Percentiles rank a stretch among this genome's conserved stretches.
phyloP scores from a whole-genome alignment of 1,140 invertebrate species.

The Trichonephila inaurata region DNA sequence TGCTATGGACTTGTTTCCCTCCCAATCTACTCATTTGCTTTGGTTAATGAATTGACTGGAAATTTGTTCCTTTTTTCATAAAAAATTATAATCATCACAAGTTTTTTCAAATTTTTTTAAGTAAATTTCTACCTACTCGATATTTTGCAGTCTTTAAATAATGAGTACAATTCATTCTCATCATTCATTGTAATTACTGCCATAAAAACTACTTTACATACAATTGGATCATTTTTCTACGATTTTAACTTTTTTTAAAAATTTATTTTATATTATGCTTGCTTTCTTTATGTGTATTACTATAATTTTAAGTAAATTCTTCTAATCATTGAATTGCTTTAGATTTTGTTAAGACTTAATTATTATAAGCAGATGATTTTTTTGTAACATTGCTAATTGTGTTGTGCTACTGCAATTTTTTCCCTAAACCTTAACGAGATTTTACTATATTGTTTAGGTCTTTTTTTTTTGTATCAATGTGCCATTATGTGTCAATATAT shows the following conservation, averaged over 20 bases:
- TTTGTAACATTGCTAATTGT: background rate
- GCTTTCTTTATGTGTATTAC: background rate
- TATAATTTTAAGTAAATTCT: background rate
- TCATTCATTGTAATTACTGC: constrained; percentile 47
- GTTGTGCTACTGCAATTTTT: background rate
- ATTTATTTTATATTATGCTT: constrained; percentile 37
- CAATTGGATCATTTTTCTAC: constrained; percentile 29
- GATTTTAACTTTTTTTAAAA: constrained; percentile 45
- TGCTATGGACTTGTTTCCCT: background rate
- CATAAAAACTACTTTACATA: background rate
- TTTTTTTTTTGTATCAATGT: constrained; percentile 12
- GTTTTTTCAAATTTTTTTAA: no score
- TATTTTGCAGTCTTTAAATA: background rate
- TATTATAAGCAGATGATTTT: background rate
- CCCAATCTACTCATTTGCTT: background rate
- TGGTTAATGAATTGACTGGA: background rate
- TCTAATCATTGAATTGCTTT: background rate
- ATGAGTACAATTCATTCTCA: constrained; percentile 54
- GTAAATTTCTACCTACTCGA: no score
- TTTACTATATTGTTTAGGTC: background rate
- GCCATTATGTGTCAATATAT: constrained; percentile 10
- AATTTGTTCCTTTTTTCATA: no score
- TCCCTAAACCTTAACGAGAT: background rate
- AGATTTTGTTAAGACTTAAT: background rate
- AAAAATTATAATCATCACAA: no score